A percentile compares a stretch with the other conserved stretches of the same genome.
phyloP scores from a whole-genome alignment of 92 coral and sea anemone genomes.

The Siderastrea radians region DNA sequence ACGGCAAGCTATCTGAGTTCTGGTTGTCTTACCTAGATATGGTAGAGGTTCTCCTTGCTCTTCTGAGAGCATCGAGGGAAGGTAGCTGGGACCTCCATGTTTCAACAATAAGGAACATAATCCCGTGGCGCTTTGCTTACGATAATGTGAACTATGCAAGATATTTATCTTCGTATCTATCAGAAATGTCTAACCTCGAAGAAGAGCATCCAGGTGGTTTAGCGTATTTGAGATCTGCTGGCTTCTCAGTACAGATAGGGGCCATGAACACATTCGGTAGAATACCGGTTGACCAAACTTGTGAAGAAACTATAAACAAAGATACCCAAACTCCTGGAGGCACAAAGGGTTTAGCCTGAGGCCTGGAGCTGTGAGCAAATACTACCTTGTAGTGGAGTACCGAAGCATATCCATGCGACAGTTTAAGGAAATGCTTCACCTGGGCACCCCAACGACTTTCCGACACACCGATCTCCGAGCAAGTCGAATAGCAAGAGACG shows the following conservation, averaged over 20 bases:
- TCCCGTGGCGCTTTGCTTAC: conserved; percentile 65
- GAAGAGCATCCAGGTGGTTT: conserved; percentile 53
- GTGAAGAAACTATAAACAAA: conserved; percentile 77
- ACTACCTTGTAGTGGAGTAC: conserved; percentile 66
- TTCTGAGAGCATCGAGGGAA: conserved; percentile 57
- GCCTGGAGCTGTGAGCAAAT: conserved; percentile 73
- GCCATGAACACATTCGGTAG: conserved; percentile 41
- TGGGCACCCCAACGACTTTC: conserved; percentile 29
- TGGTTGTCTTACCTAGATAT: conserved; percentile 26
- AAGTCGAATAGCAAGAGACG: too few relatives aligned
- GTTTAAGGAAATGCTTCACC: conserved; percentile 70
- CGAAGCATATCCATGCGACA: conserved; percentile 64
- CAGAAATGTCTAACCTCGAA: conserved; percentile 64
- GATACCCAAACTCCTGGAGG: conserved; percentile 80
- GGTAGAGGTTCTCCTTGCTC: conserved; percentile 20
- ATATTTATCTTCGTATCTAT: conserved; percentile 48
- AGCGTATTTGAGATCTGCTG: conserved; percentile 48
- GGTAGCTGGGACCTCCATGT: conserved; percentile 66
- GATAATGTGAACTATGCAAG: conserved; percentile 58
- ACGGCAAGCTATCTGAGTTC: conserved; percentile 46
- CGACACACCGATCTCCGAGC: conserved; percentile 28
- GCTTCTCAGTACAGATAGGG: conserved; percentile 59
- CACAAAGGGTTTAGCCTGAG: conserved; percentile 69
- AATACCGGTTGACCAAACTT: conserved; percentile 74
- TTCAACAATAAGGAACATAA: conserved; percentile 46